phyloP scores from a whole-genome alignment of 2,797 vertebrate genomes.

The Alcedo atthis region DNA sequence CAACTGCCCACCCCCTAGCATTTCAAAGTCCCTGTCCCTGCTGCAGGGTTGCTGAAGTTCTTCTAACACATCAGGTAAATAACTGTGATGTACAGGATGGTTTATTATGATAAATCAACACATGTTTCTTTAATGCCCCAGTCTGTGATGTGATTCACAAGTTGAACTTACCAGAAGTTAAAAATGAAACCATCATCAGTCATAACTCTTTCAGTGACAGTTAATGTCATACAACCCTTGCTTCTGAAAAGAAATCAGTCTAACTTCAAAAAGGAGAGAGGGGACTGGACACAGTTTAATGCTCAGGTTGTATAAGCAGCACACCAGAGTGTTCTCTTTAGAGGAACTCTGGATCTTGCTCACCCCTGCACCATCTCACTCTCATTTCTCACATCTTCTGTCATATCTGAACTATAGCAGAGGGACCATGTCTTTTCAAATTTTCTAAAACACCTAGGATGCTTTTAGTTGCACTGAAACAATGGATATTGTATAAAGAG shows the following conservation, averaged over 20 bases:
- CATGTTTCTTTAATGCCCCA: neutral
- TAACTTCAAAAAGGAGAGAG: neutral
- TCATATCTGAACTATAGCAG: neutral
- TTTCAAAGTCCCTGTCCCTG: neutral
- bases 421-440: neutral
- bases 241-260: neutral
- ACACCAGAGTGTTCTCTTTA: neutral
- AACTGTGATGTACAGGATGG: neutral
- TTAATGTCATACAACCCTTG: neutral
- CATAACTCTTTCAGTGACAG: neutral
- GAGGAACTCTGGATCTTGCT: neutral
- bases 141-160: neutral
- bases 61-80: conserved; percentile 4
- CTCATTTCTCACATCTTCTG: neutral
- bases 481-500: neutral
- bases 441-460: neutral
- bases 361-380: neutral
- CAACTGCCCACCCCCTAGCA: neutral
- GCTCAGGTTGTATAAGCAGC: neutral
- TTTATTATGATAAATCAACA: conserved; percentile 21
- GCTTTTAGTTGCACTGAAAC: neutral
- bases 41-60: neutral
- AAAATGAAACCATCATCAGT: neutral
- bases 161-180: neutral
- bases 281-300: neutral